Evolutionary conservation across 2,888 invertebrate species (phyloP).

Genomic region (Eremobia ochroleuca): DNA sequence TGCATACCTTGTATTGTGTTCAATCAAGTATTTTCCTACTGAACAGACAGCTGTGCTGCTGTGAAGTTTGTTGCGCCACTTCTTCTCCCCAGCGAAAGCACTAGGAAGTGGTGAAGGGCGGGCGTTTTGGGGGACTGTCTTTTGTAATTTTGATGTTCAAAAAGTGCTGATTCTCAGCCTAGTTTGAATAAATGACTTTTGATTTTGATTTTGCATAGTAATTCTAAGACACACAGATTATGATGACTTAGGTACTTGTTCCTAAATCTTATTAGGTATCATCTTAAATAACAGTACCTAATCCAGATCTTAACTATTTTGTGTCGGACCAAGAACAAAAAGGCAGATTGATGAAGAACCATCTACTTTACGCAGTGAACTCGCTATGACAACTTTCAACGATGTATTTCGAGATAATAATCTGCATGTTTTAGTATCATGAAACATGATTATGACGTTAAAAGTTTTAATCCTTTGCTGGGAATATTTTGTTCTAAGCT

Average conservation of each 20-base stretch:
- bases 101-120: no score
- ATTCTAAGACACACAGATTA: not conserved
- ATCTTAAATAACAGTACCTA: not conserved
- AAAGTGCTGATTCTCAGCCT: no score
- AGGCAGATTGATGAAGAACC: not conserved
- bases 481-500: conserved; percentile 3
- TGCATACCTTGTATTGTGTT: no score
- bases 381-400: not conserved
- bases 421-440: conserved; percentile 6
- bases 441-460: conserved; percentile 11
- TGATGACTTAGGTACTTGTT: not conserved
- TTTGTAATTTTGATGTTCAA: no score
- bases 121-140: no score
- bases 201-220: no score
- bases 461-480: conserved; percentile 16
- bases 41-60: no score
- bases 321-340: not conserved
- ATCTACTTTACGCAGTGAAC: not conserved
- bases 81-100: no score
- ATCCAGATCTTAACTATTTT: not conserved
- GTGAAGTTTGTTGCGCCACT: no score
- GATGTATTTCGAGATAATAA: not conserved
- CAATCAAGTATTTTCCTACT: no score
- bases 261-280: not conserved
- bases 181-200: no score